phyloP scores from a whole-genome alignment of 1,140 invertebrate genomes.

The Drosophila pseudoobscura region DNA sequence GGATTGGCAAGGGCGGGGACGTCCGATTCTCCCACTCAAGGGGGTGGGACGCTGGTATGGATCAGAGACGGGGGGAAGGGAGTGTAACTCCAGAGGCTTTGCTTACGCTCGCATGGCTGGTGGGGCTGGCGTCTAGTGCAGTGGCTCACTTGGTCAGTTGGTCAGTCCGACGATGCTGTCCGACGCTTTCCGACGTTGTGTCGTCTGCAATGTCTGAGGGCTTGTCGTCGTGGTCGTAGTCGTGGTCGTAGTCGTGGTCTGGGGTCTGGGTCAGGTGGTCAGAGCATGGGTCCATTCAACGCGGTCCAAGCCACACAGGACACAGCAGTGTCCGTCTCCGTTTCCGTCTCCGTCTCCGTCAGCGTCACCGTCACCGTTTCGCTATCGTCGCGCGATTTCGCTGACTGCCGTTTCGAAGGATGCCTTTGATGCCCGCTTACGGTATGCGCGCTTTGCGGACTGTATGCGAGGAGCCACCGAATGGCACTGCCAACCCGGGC shows the following conservation, averaged over 20 bases:
- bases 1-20: slow-evolving; percentile 8
- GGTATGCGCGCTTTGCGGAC: slow-evolving; percentile 59
- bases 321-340: too few species aligned
- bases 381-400: too few species aligned
- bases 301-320: neutral
- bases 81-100: slow-evolving; percentile 35
- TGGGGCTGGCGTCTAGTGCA: neutral
- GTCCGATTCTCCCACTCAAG: too few species aligned
- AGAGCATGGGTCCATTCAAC: too few species aligned
- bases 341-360: neutral
- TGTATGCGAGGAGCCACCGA: slow-evolving; percentile 76
- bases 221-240: slow-evolving; percentile 1
- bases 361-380: too few species aligned
- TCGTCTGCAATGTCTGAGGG: slow-evolving; percentile 1
- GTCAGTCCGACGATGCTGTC: slow-evolving; percentile 13
- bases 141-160: slow-evolving; percentile 33
- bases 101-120: slow-evolving; percentile 32
- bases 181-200: neutral
- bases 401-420: too few species aligned
- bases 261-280: slow-evolving; percentile 4
- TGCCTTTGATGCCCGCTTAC: slow-evolving; percentile 11
- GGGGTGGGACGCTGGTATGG: too few species aligned
- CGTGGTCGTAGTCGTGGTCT: slow-evolving; percentile 15
- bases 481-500: slow-evolving; percentile 68
- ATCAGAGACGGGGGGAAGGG: neutral